Evolutionary conservation across 2,888 invertebrate genomes (phyloP).

Genomic region (Metellina segmentata): DNA sequence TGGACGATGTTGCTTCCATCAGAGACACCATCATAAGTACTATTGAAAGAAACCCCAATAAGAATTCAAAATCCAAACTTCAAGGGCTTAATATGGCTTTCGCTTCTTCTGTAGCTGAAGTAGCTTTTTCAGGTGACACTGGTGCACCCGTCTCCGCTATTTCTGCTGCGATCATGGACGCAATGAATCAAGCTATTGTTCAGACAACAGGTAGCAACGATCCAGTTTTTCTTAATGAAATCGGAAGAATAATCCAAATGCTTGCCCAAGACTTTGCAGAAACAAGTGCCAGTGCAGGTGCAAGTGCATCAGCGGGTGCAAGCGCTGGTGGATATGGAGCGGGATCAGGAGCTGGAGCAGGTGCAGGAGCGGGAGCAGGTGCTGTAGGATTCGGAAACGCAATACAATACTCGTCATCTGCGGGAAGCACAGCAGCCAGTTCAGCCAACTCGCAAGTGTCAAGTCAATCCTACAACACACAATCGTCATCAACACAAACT

Average conservation of each 20-base stretch:
- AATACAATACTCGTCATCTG: background rate
- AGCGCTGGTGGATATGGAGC: background rate
- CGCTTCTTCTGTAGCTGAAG: conserved; percentile 12
- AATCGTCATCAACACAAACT: background rate
- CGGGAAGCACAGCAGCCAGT: background rate
- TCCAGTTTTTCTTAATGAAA: background rate
- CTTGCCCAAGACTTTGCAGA: background rate
- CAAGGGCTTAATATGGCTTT: background rate
- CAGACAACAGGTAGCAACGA: background rate
- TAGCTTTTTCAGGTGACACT: background rate
- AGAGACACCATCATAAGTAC: background rate
- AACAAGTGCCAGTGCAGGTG: background rate
- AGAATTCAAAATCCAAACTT: background rate
- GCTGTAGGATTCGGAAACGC: background rate
- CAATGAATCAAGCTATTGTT: background rate
- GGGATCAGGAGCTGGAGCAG: background rate
- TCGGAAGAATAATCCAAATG: background rate
- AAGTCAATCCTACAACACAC: background rate
- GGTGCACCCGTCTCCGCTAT: background rate
- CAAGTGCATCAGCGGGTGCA: background rate
- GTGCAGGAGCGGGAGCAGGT: background rate
- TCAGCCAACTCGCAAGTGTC: background rate
- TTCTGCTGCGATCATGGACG: background rate
- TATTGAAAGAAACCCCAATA: background rate
- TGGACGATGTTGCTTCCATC: background rate